Conservation (phyloP, 2,797 vertebrate species). For the Pangasius djambal region DNA sequence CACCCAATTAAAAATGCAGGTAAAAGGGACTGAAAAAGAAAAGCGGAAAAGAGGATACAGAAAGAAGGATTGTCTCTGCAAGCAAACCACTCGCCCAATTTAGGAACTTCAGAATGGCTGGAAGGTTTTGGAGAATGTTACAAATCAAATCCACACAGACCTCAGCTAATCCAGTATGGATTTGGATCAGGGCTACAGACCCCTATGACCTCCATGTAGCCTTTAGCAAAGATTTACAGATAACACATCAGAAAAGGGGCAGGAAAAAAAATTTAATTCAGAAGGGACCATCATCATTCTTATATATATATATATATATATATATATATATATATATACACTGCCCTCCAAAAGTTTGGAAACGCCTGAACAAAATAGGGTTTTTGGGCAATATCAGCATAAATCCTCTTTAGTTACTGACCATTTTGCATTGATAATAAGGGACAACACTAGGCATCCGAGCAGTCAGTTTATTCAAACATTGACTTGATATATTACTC, state of each 20-base stretch:
- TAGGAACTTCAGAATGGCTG: conserved; percentile 33
- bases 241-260: conserved; percentile 37
- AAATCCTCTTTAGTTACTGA: too few relatives aligned
- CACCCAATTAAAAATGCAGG: not conserved
- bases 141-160: conserved; percentile 57
- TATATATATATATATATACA: too few relatives aligned
- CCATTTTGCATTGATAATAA: too few relatives aligned
- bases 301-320: not conserved
- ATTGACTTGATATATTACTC: too few relatives aligned
- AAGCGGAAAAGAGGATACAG: not conserved
- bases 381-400: too few relatives aligned
- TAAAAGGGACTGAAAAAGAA: not conserved
- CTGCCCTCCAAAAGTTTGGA: too few relatives aligned
- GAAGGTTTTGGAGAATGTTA: conserved; percentile 54
- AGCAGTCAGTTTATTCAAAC: too few relatives aligned
- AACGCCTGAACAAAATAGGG: too few relatives aligned
- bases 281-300: conserved; percentile 27
- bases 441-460: too few relatives aligned
- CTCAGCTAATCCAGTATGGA: conserved; percentile 54
- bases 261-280: conserved; percentile 38
- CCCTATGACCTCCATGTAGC: conserved; percentile 27
- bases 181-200: conserved; percentile 43
- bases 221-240: conserved; percentile 44
- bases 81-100: conserved; percentile 20
- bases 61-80: not conserved